Evolutionary conservation across 2,797 vertebrate species (phyloP), one percentile per base, ranked within the genome.

Genomic region (Silurus lanzhouensis): DNA sequence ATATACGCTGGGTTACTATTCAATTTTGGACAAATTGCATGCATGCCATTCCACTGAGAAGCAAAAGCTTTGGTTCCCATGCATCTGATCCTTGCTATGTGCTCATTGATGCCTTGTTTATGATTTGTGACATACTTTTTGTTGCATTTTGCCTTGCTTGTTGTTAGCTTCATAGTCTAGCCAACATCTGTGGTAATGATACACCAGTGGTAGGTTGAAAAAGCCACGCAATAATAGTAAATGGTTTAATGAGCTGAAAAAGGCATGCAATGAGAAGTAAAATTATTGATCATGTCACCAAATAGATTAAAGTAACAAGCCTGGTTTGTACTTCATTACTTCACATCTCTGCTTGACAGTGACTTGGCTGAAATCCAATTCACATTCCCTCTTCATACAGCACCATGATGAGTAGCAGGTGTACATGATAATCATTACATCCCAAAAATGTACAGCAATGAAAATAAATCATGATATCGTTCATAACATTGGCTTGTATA

Each of bases 81-180:
- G 19, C 57, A 48, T 81, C 67, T 80, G 75, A 81, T 74, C 46
- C 38, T 25, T 81, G 63, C 84, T 58, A 81, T 85, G 60, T 81
- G 78, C 38, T 61, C 48, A 74, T 85, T 44, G 38, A 25, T 72
- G 46, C 38, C 9, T 20, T 81, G 20, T 9, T 38, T 13, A 79
- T 55, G 78, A 66, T 81, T 85, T 74, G 58, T 63, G 44, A 66
- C 44, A 64, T 67, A 66, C 68, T 15, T 10, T 38, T 38, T 38
- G 38, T 38, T 38, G 38, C 4, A 38, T 38, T 38, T 38, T 38
- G 38, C 38, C 38, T 38, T 38, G 38, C 38, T 38, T 38, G 38
- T 38, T 38, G 31, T 38, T 38, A 38, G 38, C 38, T 38, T 38
- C 38, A 3, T 38, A 38, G 38, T 38, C 38, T 38, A 38, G 38